A percentile compares a stretch with the other conserved stretches of the same genome.
phyloP scores from a whole-genome alignment of 2,113 vertebrate genomes.

The Sinocyclocheilus grahami region DNA sequence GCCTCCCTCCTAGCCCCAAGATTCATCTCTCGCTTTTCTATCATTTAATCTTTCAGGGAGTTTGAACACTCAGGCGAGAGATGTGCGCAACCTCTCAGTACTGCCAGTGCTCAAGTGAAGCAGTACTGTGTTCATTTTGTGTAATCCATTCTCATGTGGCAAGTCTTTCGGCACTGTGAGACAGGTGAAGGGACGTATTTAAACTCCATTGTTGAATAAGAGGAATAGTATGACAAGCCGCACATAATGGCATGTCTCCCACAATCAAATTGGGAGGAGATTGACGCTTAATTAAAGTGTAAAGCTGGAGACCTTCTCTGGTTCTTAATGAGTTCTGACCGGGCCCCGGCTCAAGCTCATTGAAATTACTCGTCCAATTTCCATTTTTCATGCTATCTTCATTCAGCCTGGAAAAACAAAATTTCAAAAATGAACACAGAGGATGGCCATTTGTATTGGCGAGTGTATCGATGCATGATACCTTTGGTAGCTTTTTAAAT shows the following conservation, averaged over 20 bases:
- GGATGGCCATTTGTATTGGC: neutral
- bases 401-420: slow-evolving; percentile 12
- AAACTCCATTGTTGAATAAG: slow-evolving; percentile 44
- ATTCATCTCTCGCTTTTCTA: slow-evolving; percentile 26
- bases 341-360: slow-evolving; percentile 27
- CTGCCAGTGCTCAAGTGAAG: slow-evolving; percentile 34
- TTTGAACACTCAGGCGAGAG: neutral
- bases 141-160: slow-evolving; percentile 28
- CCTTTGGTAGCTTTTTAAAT: slow-evolving; percentile 13
- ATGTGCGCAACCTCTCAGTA: slow-evolving; percentile 20
- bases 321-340: slow-evolving; percentile 33
- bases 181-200: slow-evolving; percentile 52
- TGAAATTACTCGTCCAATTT: slow-evolving; percentile 34
- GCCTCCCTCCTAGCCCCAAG: slow-evolving; percentile 7
- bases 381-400: slow-evolving; percentile 42
- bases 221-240: slow-evolving; percentile 49
- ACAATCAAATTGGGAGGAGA: slow-evolving; percentile 51
- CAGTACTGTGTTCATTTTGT: slow-evolving; percentile 26
- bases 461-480: neutral
- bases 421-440: slow-evolving; percentile 32
- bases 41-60: slow-evolving; percentile 33
- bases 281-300: slow-evolving; percentile 60
- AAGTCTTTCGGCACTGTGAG: slow-evolving; percentile 17
- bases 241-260: slow-evolving; percentile 56
- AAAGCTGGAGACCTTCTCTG: slow-evolving; percentile 39